Conservation (phyloP, 2,888 invertebrate species). For the Phasia obesa region DNA sequence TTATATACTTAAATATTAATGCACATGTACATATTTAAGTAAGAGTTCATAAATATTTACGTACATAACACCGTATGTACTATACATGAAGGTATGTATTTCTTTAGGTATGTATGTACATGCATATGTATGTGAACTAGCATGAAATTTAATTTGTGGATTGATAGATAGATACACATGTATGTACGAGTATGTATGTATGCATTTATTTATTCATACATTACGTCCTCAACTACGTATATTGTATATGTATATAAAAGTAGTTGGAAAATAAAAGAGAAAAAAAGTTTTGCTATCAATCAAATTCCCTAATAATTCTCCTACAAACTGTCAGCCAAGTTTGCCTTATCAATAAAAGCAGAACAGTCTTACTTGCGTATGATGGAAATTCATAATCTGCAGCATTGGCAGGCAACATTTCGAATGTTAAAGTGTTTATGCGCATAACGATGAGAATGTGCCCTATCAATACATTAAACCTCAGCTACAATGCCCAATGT, state of each 20-base stretch:
- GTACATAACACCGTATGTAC: too few species aligned
- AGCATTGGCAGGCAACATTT: neutral
- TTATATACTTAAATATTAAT: too few species aligned
- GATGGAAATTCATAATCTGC: conserved; percentile 27
- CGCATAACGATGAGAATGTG: conserved; percentile 55
- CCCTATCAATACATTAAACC: conserved; percentile 63
- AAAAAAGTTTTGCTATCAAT: conserved; percentile 56
- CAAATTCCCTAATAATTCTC: conserved; percentile 64
- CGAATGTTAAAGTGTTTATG: conserved; percentile 10
- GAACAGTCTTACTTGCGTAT: conserved; percentile 47
- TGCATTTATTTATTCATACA: too few species aligned
- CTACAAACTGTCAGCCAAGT: conserved; percentile 66
- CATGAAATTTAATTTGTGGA: too few species aligned
- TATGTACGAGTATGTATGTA: neutral
- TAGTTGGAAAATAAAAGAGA: neutral
- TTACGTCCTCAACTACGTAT: too few species aligned
- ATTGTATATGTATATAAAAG: too few species aligned
- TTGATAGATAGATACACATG: too few species aligned
- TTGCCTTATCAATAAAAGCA: conserved; percentile 63
- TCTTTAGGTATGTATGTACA: too few species aligned
- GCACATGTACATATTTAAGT: too few species aligned
- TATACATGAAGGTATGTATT: too few species aligned
- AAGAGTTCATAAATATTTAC: too few species aligned
- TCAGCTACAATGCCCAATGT: conserved; percentile 60
- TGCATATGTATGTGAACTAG: too few species aligned